Conservation (phyloP, 2,888 invertebrate species). For the Rhingia rostrata region DNA sequence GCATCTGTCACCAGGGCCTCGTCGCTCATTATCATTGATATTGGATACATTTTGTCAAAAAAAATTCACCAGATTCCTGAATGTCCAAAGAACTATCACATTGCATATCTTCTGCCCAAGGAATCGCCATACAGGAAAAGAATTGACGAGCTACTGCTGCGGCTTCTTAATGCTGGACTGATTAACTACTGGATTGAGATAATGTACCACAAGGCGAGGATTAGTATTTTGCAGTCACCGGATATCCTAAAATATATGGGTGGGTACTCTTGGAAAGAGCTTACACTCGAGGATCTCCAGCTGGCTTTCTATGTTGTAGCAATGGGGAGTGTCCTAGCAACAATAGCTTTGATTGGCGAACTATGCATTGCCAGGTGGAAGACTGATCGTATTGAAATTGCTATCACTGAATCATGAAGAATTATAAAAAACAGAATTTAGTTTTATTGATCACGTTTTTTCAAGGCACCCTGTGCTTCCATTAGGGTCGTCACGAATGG, state of each 20-base stretch:
- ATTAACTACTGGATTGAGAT: constrained; percentile 80
- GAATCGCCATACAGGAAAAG: constrained; percentile 79
- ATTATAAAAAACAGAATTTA: background rate
- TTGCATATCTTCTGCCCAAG: constrained; percentile 80
- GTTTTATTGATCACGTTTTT: constrained; percentile 16
- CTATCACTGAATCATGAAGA: background rate
- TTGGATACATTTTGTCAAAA: constrained; percentile 78
- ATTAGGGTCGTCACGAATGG: constrained; percentile 64
- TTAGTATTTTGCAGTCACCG: constrained; percentile 76
- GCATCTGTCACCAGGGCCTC: constrained; percentile 80
- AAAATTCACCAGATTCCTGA: constrained; percentile 81
- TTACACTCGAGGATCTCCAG: constrained; percentile 81
- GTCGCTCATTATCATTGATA: constrained; percentile 78
- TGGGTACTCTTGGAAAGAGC: constrained; percentile 78
- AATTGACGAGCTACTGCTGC: constrained; percentile 79
- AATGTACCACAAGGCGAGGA: constrained; percentile 78
- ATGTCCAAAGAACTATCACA: constrained; percentile 82
- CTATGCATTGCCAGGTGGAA: constrained; percentile 27
- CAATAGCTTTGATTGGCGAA: constrained; percentile 70
- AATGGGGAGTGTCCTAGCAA: constrained; percentile 78
- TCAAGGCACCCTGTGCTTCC: constrained; percentile 56
- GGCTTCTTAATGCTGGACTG: constrained; percentile 79
- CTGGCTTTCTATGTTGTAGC: constrained; percentile 80
- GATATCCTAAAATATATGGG: constrained; percentile 76
- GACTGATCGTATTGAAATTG: background rate